Evolutionary conservation across 2,888 invertebrate species (phyloP).

Genomic region (Synanthedon tipuliformis): DNA sequence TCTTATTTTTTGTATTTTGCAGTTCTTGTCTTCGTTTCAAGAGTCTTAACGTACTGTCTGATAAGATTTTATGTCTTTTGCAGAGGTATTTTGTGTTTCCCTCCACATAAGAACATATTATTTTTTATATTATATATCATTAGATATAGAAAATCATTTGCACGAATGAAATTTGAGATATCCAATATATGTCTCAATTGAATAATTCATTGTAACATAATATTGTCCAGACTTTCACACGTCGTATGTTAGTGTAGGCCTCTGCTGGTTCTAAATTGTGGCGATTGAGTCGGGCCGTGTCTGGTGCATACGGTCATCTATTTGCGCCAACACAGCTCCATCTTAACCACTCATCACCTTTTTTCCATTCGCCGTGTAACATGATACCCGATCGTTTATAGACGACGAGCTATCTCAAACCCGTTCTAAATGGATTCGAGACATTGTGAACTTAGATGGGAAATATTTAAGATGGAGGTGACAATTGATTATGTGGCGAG

Average conservation of each 20-base stretch:
- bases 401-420: constrained; percentile 49
- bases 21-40: too few relatives aligned
- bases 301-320: constrained; percentile 35
- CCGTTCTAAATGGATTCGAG: constrained; percentile 54
- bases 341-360: constrained; percentile 60
- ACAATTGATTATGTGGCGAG: constrained; percentile 61
- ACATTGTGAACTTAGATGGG: constrained; percentile 47
- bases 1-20: too few relatives aligned
- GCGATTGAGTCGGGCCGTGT: constrained; percentile 26
- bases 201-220: constrained; percentile 27
- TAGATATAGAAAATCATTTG: background rate
- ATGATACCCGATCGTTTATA: constrained; percentile 63
- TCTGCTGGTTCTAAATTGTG: constrained; percentile 21
- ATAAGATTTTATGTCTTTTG: too few relatives aligned
- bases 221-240: constrained; percentile 22
- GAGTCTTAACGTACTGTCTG: too few relatives aligned
- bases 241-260: constrained; percentile 25
- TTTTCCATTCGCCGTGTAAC: constrained; percentile 48
- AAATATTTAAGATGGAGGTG: constrained; percentile 55
- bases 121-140: too few relatives aligned
- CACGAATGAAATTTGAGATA: too few relatives aligned
- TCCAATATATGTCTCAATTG: constrained; percentile 5
- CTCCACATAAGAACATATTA: too few relatives aligned
- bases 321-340: constrained; percentile 46
- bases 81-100: too few relatives aligned